These are phyloP conservation scores for Paradoxurus hermaphroditus DNA, from an alignment of 2,113 vertebrate species.

Conservation along the genomic window DNA sequence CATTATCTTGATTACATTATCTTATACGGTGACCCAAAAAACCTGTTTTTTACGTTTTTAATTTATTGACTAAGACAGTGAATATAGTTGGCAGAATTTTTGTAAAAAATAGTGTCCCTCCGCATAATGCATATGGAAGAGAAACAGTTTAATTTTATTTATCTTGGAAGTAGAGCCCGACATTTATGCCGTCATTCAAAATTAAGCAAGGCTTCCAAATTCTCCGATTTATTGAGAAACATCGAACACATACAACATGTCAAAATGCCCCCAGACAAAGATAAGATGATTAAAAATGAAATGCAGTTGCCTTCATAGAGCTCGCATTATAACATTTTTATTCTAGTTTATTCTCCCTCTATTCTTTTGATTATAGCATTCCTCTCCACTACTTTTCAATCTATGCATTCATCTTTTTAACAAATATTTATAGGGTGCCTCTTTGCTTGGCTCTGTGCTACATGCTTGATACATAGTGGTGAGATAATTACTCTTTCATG, in stretches of 20 bases:
- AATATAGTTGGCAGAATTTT: slow-evolving; percentile 25
- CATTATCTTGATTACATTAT: slow-evolving; percentile 77
- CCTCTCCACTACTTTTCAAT: not conserved
- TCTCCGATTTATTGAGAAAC: not conserved
- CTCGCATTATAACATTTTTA: not conserved
- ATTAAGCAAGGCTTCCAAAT: not conserved
- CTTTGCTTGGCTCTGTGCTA: not conserved
- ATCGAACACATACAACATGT: not conserved
- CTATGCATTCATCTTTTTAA: not conserved
- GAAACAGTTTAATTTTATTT: not conserved
- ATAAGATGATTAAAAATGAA: not conserved
- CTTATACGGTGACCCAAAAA: slow-evolving; percentile 67
- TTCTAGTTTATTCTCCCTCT: not conserved
- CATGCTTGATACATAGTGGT: not conserved
- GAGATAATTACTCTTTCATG: not conserved
- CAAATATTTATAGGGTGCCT: not conserved
- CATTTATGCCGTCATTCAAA: not conserved
- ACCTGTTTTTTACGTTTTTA: not conserved
- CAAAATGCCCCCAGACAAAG: not conserved
- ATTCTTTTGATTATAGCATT: not conserved
- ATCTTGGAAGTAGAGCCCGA: not conserved
- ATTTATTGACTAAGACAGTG: not conserved
- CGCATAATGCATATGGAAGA: not conserved
- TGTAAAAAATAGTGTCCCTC: not conserved
- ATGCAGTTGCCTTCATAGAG: rapidly evolving